Evolutionary conservation across 1,140 invertebrate species (phyloP).

Genomic region (Vanessa atalanta): DNA sequence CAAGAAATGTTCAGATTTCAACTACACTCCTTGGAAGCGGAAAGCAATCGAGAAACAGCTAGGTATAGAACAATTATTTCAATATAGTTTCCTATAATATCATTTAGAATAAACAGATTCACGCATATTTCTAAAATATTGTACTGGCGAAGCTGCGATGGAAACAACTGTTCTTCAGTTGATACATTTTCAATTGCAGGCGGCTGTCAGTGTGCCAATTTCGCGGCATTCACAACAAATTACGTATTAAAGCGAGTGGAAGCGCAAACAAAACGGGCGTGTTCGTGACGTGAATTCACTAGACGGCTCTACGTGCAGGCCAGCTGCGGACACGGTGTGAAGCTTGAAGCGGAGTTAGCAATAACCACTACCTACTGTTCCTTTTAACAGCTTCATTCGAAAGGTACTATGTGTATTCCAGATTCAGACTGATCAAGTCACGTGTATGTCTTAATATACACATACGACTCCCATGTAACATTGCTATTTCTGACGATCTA

Average conservation of each 20-base stretch:
- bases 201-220: conserved; percentile 76
- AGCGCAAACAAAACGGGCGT: conserved; percentile 76
- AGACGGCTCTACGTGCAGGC: conserved; percentile 48
- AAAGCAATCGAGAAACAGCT: neutral
- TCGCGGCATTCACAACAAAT: conserved; percentile 78
- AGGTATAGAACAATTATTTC: neutral
- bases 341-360: neutral
- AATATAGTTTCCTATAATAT: too few relatives aligned
- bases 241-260: conserved; percentile 77
- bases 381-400: neutral
- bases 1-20: too few relatives aligned
- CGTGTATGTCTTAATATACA: too few relatives aligned
- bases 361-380: neutral
- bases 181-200: conserved; percentile 73
- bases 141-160: neutral
- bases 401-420: too few relatives aligned
- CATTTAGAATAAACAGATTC: neutral
- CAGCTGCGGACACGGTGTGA: conserved; percentile 37
- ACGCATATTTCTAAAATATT: neutral
- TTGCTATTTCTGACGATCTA: too few relatives aligned
- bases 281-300: conserved; percentile 75
- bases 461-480: too few relatives aligned
- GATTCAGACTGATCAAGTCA: too few relatives aligned
- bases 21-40: too few relatives aligned
- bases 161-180: conserved; percentile 42